Base-by-base conservation (phyloP, 2,888 invertebrate genomes). In the Hedya salicella region DNA sequence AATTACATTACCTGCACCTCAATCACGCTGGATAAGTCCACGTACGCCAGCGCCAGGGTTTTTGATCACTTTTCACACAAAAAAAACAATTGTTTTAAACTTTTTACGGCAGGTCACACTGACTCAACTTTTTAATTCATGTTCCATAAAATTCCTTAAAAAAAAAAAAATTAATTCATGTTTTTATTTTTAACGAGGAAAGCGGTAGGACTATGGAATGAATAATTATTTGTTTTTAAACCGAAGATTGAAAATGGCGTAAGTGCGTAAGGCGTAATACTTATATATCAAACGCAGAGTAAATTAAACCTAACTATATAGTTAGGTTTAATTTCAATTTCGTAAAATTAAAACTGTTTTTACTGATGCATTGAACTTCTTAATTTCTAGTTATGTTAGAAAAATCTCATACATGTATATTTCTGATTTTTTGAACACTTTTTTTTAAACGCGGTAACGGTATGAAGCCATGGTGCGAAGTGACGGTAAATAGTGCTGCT, bases 1-100 rank as follows among this genome's bases (percentile, higher is more conserved):
- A 67, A 49, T 52, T 21, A 0, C 57, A 69, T 90, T 92, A 95
- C 95, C 95, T 95, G 95, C 85, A 95, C 94, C 93, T 95, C 95
- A 86, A 95, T 95, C 86, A 95, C 95, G 79, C 95, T 95, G 79
- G 95, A 94, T 92, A 95, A 94, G 83, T 95, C 95, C 87, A 95
- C 95, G 93, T 95, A 95, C 80, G 95, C 95, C 92, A 95, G 93
- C 89, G 95, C 95, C 93, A 93, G 91, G 83, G 89, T 93, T 92
- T 93, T 84, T 79, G 70, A 68, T 71, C 69, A 77, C 87, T 85
- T 81, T 78, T 78, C 74, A 80, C 80, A 73, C n/a, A n/a, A n/a
- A 73, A 72, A 74, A 77, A 57, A 52, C 52, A 54, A n/a, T 44
- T 3, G 19, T 44, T 50, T n/a, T n/a, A n/a, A n/a, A n/a, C n/a